Evolutionary conservation across 2,797 vertebrate genomes (phyloP).

Genomic region (Heteromormyrus szaboi): DNA sequence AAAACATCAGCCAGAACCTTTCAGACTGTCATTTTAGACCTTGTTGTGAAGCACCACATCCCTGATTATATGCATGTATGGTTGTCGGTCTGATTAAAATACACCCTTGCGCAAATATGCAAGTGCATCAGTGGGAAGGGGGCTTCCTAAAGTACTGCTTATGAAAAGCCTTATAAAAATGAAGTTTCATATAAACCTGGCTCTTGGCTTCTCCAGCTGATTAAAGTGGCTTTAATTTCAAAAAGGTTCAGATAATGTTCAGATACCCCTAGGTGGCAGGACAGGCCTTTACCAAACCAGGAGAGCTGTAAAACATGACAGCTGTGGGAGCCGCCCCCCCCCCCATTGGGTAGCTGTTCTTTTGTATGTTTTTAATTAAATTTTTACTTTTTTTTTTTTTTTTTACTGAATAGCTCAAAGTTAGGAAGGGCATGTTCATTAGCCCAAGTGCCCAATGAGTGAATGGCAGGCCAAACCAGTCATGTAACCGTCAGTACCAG

Average conservation of each 20-base stretch:
- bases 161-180: background rate
- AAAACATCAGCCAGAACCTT: conserved; percentile 2
- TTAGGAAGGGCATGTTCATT: background rate
- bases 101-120: background rate
- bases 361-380: background rate
- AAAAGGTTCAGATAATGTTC: background rate
- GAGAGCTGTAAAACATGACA: background rate
- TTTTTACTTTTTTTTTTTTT: background rate
- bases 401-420: background rate
- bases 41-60: background rate
- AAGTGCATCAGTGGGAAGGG: background rate
- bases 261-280: background rate
- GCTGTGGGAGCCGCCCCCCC: background rate
- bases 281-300: background rate
- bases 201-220: background rate
- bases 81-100: background rate
- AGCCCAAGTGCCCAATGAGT: background rate
- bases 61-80: background rate
- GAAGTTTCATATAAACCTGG: background rate
- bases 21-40: conserved; percentile 3
- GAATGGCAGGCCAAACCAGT: background rate
- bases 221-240: background rate
- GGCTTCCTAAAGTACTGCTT: background rate
- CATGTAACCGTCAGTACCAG: background rate
- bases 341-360: background rate